Percentiles rank a stretch among this genome's conserved stretches.
These are phyloP conservation scores for Catharus bicknelli DNA, from an alignment of 2,113 vertebrate genomes.

Conservation along the genomic window DNA sequence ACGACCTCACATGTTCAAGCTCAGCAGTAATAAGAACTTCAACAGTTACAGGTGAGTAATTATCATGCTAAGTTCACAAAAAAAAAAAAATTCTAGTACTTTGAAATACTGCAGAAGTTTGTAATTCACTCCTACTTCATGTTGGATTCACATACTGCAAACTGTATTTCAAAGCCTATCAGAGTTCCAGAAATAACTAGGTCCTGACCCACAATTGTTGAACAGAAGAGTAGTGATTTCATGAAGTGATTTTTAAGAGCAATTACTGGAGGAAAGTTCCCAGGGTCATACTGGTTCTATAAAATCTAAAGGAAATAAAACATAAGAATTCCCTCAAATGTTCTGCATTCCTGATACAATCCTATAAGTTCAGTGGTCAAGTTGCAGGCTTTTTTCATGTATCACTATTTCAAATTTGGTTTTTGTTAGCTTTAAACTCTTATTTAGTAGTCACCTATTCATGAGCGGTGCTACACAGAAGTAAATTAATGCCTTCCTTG, in stretches of 20 bases:
- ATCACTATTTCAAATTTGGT: neutral
- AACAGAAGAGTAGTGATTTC: conserved; percentile 24
- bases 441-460: neutral
- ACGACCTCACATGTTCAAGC: neutral
- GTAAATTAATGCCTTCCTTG: neutral
- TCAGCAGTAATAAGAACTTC: neutral
- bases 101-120: neutral
- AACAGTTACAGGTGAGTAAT: neutral
- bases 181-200: conserved; percentile 28
- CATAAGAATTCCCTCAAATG: neutral
- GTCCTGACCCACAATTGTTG: conserved; percentile 9
- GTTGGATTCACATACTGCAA: neutral
- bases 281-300: neutral
- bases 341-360: neutral
- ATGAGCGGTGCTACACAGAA: neutral
- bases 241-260: conserved; percentile 19
- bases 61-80: neutral
- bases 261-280: conserved; percentile 17
- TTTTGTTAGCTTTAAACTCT: neutral
- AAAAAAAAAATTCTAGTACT: neutral
- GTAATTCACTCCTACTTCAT: neutral
- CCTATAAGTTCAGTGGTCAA: neutral
- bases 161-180: conserved; percentile 11
- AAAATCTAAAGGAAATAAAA: conserved; percentile 27
- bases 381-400: neutral